Evolutionary conservation across 2,113 vertebrate species (phyloP).

Genomic region (Blennius ocellaris): DNA sequence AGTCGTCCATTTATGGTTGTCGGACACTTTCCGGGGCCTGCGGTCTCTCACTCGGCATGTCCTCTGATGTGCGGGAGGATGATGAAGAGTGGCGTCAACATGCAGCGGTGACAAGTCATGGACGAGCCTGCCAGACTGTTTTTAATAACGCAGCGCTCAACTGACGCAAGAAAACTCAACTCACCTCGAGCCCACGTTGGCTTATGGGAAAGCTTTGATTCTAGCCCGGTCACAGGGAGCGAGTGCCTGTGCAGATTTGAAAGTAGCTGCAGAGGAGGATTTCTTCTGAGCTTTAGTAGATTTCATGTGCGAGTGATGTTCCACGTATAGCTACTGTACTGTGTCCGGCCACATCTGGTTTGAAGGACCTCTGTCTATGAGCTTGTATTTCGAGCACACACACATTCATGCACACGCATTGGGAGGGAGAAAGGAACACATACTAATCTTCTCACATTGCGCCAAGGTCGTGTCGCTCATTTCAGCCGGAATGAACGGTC

Average conservation of each 20-base stretch:
- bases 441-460: slow-evolving; percentile 54
- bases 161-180: slow-evolving; percentile 59
- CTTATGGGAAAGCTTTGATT: slow-evolving; percentile 57
- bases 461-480: slow-evolving; percentile 69
- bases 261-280: slow-evolving; percentile 14
- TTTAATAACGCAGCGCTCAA: slow-evolving; percentile 48
- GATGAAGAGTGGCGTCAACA: slow-evolving; percentile 47
- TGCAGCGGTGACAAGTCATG: slow-evolving; percentile 50
- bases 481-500: slow-evolving; percentile 45
- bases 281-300: background rate
- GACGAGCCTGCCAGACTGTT: slow-evolving; percentile 46
- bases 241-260: slow-evolving; percentile 15
- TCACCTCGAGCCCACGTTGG: slow-evolving; percentile 36
- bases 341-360: slow-evolving; percentile 44
- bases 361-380: slow-evolving; percentile 53
- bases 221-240: slow-evolving; percentile 23
- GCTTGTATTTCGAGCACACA: slow-evolving; percentile 21
- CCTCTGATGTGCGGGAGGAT: slow-evolving; percentile 28
- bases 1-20: slow-evolving; percentile 66
- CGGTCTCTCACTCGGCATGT: slow-evolving; percentile 54
- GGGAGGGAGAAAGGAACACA: slow-evolving; percentile 28
- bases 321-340: slow-evolving; percentile 20
- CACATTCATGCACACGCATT: slow-evolving; percentile 10
- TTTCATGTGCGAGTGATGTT: background rate
- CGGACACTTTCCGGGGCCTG: slow-evolving; percentile 63